phyloP scores from a whole-genome alignment of 2,797 vertebrate species.

The Tadarida brasiliensis region DNA sequence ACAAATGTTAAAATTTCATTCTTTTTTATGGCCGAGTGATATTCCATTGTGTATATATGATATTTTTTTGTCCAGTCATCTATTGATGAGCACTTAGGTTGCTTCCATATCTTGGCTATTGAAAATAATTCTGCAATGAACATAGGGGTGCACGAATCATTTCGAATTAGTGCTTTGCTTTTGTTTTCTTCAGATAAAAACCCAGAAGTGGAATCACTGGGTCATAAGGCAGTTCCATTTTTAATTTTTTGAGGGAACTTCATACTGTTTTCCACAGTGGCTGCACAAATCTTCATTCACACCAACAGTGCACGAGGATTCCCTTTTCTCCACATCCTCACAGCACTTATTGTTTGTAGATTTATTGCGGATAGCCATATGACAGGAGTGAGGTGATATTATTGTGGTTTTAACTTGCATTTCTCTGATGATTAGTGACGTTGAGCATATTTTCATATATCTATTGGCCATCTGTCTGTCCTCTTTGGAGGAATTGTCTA shows the following conservation, averaged over 20 bases:
- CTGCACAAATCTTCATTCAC: not conserved
- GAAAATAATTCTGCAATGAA: not conserved
- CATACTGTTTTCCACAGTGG: not conserved
- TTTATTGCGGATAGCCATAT: not conserved
- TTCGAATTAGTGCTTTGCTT: not conserved
- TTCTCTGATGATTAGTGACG: not conserved
- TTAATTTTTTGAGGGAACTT: not conserved
- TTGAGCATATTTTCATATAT: not conserved
- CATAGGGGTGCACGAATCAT: not conserved
- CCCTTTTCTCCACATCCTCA: too few relatives aligned
- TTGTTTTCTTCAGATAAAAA: not conserved
- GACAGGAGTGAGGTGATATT: not conserved
- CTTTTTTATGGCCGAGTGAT: not conserved
- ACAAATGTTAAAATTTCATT: not conserved
- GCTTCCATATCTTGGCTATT: not conserved
- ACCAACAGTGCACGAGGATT: not conserved
- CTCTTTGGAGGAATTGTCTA: not conserved
- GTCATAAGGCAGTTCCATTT: not conserved
- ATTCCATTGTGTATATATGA: not conserved
- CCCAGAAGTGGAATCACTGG: not conserved
- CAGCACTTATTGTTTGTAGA: not conserved
- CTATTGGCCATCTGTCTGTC: not conserved
- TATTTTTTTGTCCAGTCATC: not conserved
- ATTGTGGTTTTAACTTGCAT: not conserved
- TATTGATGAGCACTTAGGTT: not conserved